phyloP scores from a whole-genome alignment of 1,140 invertebrate genomes.

The Lucilia sericata region DNA sequence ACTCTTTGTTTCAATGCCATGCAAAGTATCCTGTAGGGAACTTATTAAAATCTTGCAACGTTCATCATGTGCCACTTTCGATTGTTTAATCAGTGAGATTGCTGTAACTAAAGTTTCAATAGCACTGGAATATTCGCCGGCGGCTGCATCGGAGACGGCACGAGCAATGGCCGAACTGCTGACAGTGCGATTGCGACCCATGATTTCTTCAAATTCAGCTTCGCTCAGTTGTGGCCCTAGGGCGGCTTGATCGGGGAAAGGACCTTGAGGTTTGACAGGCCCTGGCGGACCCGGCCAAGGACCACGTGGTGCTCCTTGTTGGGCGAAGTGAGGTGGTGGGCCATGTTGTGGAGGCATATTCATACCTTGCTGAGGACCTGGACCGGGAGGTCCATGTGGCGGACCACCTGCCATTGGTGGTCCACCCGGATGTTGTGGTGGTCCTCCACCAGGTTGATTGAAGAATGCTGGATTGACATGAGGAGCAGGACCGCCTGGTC shows the following conservation, averaged over 20 bases:
- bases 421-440: conserved; percentile 73
- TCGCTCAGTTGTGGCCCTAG: conserved; percentile 83
- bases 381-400: conserved; percentile 74
- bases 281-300: conserved; percentile 62
- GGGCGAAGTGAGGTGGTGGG: conserved; percentile 75
- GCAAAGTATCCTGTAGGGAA: conserved; percentile 95
- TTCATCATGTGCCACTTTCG: conserved; percentile 97
- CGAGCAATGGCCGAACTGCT: conserved; percentile 96
- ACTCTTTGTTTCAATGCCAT: conserved; percentile 72
- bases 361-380: conserved; percentile 69
- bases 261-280: conserved; percentile 71
- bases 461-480: conserved; percentile 98
- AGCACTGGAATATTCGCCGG: conserved; percentile 96
- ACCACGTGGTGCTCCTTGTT: conserved; percentile 64
- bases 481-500: conserved; percentile 86
- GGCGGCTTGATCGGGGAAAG: conserved; percentile 66
- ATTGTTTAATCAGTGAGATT: conserved; percentile 98
- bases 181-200: conserved; percentile 96
- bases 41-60: conserved; percentile 98
- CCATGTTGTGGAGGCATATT: conserved; percentile 72
- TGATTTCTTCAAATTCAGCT: conserved; percentile 98
- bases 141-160: conserved; percentile 96
- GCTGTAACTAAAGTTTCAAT: conserved; percentile 99
- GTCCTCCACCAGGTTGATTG: conserved; percentile 75
- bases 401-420: conserved; percentile 70